Conservation (phyloP, 2,113 vertebrate genomes). For the Eubucco bourcierii region DNA sequence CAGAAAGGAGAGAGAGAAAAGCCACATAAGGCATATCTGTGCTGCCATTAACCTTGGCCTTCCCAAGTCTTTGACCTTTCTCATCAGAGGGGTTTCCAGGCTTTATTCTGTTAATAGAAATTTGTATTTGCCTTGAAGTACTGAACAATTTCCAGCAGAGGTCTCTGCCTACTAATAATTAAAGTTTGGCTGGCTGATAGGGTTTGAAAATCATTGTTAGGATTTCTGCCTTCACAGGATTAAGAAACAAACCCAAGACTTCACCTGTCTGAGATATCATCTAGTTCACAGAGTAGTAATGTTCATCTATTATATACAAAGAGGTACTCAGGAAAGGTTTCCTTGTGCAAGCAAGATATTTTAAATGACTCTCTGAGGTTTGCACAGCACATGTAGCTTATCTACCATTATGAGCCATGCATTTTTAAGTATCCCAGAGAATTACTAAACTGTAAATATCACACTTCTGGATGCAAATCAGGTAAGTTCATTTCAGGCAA, state of each 20-base stretch:
- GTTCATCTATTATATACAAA: not conserved
- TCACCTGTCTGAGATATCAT: not conserved
- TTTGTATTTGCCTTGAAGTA: slow-evolving; percentile 28
- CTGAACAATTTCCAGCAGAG: slow-evolving; percentile 59
- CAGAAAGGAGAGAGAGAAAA: not conserved
- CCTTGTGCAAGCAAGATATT: not conserved
- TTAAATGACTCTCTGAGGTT: not conserved
- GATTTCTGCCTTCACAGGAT: not conserved
- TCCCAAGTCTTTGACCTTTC: not conserved
- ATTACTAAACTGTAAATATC: not conserved
- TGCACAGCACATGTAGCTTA: not conserved
- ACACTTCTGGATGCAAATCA: not conserved
- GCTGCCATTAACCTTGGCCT: not conserved
- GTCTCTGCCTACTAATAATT: slow-evolving; percentile 65
- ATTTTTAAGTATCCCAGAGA: not conserved
- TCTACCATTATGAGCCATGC: not conserved
- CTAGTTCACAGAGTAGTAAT: not conserved
- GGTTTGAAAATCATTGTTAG: not conserved
- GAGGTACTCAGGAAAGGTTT: not conserved
- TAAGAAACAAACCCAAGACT: not conserved
- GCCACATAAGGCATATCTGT: not conserved
- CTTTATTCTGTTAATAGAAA: not conserved
- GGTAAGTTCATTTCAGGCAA: not conserved
- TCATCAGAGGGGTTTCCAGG: not conserved
- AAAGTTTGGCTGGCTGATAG: not conserved